Evolutionary conservation across 2,888 invertebrate species (phyloP).

Genomic region (Epinotia ramella): DNA sequence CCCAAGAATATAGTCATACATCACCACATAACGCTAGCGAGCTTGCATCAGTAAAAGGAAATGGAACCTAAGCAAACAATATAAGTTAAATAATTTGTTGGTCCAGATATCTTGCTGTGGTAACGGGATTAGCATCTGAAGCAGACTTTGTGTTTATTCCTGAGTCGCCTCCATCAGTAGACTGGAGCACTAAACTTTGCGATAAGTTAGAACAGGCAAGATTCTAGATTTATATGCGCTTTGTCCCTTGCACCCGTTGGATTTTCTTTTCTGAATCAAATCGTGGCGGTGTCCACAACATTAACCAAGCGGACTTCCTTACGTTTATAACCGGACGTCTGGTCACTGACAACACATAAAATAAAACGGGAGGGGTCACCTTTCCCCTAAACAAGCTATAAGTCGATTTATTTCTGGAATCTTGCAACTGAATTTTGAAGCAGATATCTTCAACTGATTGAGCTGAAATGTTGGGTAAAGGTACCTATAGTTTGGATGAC

Average conservation of each 20-base stretch:
- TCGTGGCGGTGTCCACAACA: background rate
- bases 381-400: conserved; percentile 32
- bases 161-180: conserved; percentile 96
- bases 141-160: conserved; percentile 99
- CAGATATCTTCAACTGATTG: no score
- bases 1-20: background rate
- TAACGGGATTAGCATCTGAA: conserved; percentile 97
- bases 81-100: conserved; percentile 63
- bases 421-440: no score
- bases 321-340: conserved; percentile 27
- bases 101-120: conserved; percentile 97
- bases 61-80: conserved; percentile 57
- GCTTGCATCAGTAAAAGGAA: conserved; percentile 24
- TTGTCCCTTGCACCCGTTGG: conserved; percentile 52
- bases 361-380: conserved; percentile 32
- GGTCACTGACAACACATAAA: conserved; percentile 24
- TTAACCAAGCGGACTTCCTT: conserved; percentile 31
- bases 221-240: conserved; percentile 49
- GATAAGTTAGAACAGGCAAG: conserved; percentile 97
- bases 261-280: conserved; percentile 10
- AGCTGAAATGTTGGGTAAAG: no score
- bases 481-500: no score
- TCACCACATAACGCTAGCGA: conserved; percentile 30
- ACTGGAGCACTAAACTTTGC: conserved; percentile 97
- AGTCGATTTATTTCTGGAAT: conserved; percentile 30